Evolutionary conservation across 2,888 invertebrate genomes (phyloP), one percentile per base, ranked within the genome.

Genomic region (Synanthedon formicaeformis): DNA sequence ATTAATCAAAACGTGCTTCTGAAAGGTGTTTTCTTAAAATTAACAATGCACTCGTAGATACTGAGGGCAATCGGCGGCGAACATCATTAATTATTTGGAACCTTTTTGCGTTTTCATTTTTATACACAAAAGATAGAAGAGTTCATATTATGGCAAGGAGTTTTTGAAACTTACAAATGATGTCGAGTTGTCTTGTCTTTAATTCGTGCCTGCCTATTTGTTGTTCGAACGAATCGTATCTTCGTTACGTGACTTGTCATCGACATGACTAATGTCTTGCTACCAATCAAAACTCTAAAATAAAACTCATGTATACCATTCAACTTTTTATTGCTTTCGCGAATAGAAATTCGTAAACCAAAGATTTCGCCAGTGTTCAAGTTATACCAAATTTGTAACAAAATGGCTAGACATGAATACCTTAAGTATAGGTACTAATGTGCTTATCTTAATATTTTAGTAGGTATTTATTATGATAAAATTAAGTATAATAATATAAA

Each of bases 221-320:
- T 53, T 56, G 53, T 58, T 58, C 54, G 48, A 54, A 50, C 52
- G 52, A 53, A 45, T 45, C 6, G 6, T 56, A 55, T 54, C 51
- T 55, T 55, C 53, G 54, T 58, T 60, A 60, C 61, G 61, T 60
- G 60, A 58, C 57, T 50, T 60, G 60, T 57, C 61, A 61, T 60
- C 56, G 48, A 49, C 41, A 51, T 60, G 57, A 61, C 51, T 57
- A 61, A 61, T 61, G 57, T 56, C 50, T 53, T 41, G 13, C 55
- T 41, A 55, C 52, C 51, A 34, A 34, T 34, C 34, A 34, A 34
- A 34, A 34, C 10, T 34, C 34, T 34, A 34, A 34, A 34, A 34
- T 34, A 34, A 34, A 34, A 34, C 34, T 10, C 10, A 34, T 10
- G 10, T 10, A 6, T 27, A 34, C 34, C 2, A 10, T 34, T 34